Evolutionary conservation across 53 echinoderm and acorn worm genomes (phyloP).

Genomic region (Temnopleurus reevesii): DNA sequence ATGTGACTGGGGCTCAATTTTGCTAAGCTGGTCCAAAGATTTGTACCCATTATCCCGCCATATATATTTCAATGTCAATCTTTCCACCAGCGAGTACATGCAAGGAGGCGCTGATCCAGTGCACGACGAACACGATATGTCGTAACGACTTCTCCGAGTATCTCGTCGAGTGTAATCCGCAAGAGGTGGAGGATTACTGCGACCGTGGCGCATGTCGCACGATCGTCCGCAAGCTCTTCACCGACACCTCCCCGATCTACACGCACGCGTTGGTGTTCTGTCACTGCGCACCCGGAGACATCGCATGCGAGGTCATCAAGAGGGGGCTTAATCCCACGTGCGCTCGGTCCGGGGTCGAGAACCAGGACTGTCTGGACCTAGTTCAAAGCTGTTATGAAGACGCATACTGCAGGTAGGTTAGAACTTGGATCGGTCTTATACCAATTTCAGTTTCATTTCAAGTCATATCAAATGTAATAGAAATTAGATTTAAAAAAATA

Average conservation of each 20-base stretch:
- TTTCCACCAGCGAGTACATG: constrained; percentile 64
- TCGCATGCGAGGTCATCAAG: constrained; percentile 36
- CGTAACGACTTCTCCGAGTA: constrained; percentile 48
- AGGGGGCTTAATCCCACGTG: constrained; percentile 66
- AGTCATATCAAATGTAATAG: too few species aligned
- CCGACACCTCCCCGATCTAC: constrained; percentile 47
- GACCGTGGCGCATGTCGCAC: constrained; percentile 24
- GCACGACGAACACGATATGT: constrained; percentile 58
- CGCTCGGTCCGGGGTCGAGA: constrained; percentile 32
- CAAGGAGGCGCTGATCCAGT: constrained; percentile 51
- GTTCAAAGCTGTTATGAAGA: constrained; percentile 48
- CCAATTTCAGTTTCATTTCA: too few species aligned
- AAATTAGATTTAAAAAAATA: too few species aligned
- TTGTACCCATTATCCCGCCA: too few species aligned
- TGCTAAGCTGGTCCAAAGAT: too few species aligned
- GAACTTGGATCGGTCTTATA: too few species aligned
- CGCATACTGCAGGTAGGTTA: constrained; percentile 61
- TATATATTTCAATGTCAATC: too few species aligned
- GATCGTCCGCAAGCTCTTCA: constrained; percentile 63
- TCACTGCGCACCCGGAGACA: constrained; percentile 49
- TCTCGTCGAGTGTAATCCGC: constrained; percentile 48
- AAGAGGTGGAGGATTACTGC: constrained; percentile 46
- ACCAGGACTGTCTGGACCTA: constrained; percentile 60
- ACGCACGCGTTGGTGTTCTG: constrained; percentile 74
- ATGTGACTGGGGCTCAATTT: too few species aligned